phyloP scores from a whole-genome alignment of 2,888 invertebrate species.

The Drosophila neonasuta region DNA sequence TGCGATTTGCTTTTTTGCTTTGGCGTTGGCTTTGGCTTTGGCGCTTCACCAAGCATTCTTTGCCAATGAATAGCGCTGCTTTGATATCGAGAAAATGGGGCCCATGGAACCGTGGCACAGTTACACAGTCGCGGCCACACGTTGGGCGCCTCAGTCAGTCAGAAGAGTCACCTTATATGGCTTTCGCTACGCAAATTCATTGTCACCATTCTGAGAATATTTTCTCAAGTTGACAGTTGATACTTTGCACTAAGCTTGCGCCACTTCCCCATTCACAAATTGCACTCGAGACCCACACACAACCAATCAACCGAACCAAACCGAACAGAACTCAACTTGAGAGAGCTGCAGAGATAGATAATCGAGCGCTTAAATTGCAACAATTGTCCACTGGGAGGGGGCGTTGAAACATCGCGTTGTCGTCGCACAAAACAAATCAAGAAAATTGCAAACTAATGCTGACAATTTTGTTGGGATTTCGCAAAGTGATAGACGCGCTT shows the following conservation, averaged over 20 bases:
- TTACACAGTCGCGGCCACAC: slow-evolving; percentile 8
- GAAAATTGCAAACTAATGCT: slow-evolving; percentile 31
- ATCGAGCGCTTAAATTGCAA: slow-evolving; percentile 30
- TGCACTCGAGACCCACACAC: slow-evolving; percentile 37
- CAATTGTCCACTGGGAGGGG: slow-evolving; percentile 25
- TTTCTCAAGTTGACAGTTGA: slow-evolving; percentile 18
- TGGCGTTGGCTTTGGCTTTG: slow-evolving; percentile 2
- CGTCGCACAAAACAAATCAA: slow-evolving; percentile 13
- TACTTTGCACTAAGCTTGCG: slow-evolving; percentile 9
- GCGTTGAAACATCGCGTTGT: slow-evolving; percentile 23
- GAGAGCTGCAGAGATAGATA: slow-evolving; percentile 14
- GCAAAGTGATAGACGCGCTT: slow-evolving; percentile 14
- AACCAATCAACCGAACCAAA: slow-evolving; percentile 19
- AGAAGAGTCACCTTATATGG: slow-evolving; percentile 42
- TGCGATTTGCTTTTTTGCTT: slow-evolving; percentile 33
- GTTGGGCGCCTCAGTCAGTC: slow-evolving; percentile 3
- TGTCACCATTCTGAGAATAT: slow-evolving; percentile 30
- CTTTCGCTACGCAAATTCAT: slow-evolving; percentile 50
- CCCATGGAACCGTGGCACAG: slow-evolving; percentile 42
- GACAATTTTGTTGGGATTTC: slow-evolving; percentile 27
- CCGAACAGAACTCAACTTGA: not conserved
- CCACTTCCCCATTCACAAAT: slow-evolving; percentile 31
- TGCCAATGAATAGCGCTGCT: slow-evolving; percentile 57
- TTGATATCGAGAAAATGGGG: slow-evolving; percentile 45
- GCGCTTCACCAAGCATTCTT: slow-evolving; percentile 11